Conservation (phyloP, 2,888 invertebrate genomes). For the Rhaphigaster nebulosa region DNA sequence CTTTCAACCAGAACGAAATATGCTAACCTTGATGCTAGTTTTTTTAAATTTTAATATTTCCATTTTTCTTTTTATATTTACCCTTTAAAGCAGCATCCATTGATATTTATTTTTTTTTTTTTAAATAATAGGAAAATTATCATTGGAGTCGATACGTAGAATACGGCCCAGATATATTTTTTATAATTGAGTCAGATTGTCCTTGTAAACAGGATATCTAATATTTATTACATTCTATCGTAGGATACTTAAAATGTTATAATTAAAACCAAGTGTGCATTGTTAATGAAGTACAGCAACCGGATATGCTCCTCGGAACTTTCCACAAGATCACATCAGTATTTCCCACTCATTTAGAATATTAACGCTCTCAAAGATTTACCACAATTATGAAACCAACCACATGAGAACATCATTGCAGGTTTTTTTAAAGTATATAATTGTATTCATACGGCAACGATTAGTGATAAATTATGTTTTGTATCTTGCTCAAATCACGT, state of each 20-base stretch:
- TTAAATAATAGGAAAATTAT: too few species aligned
- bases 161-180: too few species aligned
- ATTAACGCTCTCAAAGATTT: not conserved
- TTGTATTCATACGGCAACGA: not conserved
- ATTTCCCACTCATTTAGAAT: not conserved
- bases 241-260: not conserved
- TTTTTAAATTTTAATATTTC: too few species aligned
- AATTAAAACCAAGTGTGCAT: not conserved
- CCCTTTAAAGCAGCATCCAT: too few species aligned
- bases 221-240: not conserved
- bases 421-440: not conserved
- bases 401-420: not conserved
- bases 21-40: too few species aligned
- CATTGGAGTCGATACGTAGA: too few species aligned
- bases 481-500: too few species aligned
- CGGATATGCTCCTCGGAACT: not conserved
- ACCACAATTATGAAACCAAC: slow-evolving; percentile 1
- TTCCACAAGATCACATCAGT: not conserved
- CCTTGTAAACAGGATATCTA: not conserved
- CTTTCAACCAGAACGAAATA: too few species aligned
- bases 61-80: too few species aligned
- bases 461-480: not conserved
- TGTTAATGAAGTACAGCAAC: not conserved
- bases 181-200: not conserved
- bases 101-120: too few species aligned